phyloP scores from a whole-genome alignment of 1,140 invertebrate species.

The Ceratina calcarata region DNA sequence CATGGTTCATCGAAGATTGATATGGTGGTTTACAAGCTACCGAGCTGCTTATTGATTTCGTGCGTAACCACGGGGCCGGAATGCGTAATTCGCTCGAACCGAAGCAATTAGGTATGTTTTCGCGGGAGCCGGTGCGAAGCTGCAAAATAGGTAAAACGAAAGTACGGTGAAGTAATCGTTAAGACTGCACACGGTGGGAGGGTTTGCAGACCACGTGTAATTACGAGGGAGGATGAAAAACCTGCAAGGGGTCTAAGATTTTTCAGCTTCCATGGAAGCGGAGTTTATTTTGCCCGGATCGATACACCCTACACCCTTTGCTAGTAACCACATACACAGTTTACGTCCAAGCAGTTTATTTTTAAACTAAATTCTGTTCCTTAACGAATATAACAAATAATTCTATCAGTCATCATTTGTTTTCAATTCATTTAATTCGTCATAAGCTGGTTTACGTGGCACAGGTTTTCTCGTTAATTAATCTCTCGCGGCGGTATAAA shows the following conservation, averaged over 20 bases:
- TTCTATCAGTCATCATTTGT: too few relatives aligned
- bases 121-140: not conserved
- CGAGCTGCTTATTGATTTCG: not conserved
- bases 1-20: not conserved
- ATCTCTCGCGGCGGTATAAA: slow-evolving; percentile 46
- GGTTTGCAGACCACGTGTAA: slow-evolving; percentile 48
- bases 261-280: slow-evolving; percentile 12
- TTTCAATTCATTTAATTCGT: too few relatives aligned
- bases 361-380: too few relatives aligned
- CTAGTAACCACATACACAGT: not conserved
- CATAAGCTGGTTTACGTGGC: slow-evolving; percentile 1
- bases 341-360: not conserved
- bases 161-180: slow-evolving; percentile 28
- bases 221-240: slow-evolving; percentile 46
- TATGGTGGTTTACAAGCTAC: not conserved
- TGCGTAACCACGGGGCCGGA: slow-evolving; percentile 1
- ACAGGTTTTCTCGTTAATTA: slow-evolving; percentile 25
- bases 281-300: slow-evolving; percentile 42
- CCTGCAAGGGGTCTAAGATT: slow-evolving; percentile 43
- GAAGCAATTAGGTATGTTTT: slow-evolving; percentile 3
- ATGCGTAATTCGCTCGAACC: slow-evolving; percentile 22
- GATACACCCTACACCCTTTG: slow-evolving; percentile 36
- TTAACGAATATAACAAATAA: not conserved
- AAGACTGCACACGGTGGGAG: slow-evolving; percentile 12
- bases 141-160: not conserved